Evolutionary conservation across 37 sponge, comb jelly and placozoan genomes (phyloP).

Genomic region (Ianthella basta): DNA sequence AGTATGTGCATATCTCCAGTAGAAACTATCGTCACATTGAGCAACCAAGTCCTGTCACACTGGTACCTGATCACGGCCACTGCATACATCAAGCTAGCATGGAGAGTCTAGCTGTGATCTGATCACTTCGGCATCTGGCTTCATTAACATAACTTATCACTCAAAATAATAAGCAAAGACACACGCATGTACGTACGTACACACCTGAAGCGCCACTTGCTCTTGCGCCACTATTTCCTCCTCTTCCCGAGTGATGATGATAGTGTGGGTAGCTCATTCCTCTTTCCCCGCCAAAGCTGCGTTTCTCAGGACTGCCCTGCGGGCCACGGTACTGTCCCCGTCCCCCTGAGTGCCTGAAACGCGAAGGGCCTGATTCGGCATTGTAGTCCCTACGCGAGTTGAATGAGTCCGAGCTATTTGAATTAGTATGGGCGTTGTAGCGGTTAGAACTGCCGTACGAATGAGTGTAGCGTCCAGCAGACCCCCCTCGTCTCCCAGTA

Average conservation of each 20-base stretch:
- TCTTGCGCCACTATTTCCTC: neutral
- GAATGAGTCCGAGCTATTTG: neutral
- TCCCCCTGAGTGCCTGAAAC: neutral
- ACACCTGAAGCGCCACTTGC: neutral
- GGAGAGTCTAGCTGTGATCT: no score
- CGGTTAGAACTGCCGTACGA: neutral
- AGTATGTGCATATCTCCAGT: no score
- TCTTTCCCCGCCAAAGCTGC: neutral
- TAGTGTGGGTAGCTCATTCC: neutral
- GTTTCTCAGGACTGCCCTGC: neutral
- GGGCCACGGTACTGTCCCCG: neutral
- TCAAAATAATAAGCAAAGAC: neutral
- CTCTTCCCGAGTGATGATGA: neutral
- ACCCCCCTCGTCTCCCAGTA: slow-evolving; percentile 11
- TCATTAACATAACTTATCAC: no score
- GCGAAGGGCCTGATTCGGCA: neutral
- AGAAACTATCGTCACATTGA: no score
- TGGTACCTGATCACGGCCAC: no score
- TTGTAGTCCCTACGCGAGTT: slow-evolving; percentile 3
- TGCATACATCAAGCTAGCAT: no score
- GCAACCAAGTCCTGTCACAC: no score
- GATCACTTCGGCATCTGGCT: no score
- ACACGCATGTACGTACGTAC: neutral
- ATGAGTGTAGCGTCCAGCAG: slow-evolving; percentile 13
- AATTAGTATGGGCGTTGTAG: no score